These are phyloP conservation scores for Apamea monoglypha DNA, from an alignment of 2,888 invertebrate genomes.

Conservation along the genomic window DNA sequence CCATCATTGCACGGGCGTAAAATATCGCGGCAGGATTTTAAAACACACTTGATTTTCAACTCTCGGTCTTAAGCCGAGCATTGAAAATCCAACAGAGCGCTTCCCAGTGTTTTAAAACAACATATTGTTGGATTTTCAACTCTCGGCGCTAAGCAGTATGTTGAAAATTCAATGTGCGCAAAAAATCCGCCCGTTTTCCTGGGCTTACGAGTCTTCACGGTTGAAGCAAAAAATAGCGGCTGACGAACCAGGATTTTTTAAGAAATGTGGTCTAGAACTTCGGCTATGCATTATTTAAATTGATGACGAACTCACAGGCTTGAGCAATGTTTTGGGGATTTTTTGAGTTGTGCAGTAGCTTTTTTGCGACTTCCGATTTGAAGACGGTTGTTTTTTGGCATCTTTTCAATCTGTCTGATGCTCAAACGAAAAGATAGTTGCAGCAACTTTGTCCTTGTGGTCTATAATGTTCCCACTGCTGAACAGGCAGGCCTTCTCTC, in stretches of 20 bases:
- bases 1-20: constrained; percentile 1
- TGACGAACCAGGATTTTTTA: constrained; percentile 54
- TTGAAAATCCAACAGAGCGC: not conserved
- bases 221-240: constrained; percentile 50
- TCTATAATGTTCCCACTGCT: no score
- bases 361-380: not conserved
- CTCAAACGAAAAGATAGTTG: not conserved
- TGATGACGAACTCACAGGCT: not conserved
- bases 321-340: not conserved
- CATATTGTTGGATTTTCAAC: not conserved
- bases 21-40: not conserved
- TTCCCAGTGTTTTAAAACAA: no score
- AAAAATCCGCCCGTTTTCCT: not conserved
- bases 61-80: not conserved
- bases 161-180: not conserved
- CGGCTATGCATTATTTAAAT: constrained; percentile 18
- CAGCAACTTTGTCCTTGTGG: no score
- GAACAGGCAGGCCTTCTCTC: no score
- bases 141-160: no score
- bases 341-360: not conserved
- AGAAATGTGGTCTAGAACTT: constrained; percentile 44
- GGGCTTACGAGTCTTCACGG: constrained; percentile 19
- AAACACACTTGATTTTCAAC: not conserved
- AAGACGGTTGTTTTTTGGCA: not conserved
- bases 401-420: not conserved